Evolutionary conservation across 2,797 vertebrate species (phyloP), one percentile per base, ranked within the genome.

Genomic region (Crypturellus tataupa): DNA sequence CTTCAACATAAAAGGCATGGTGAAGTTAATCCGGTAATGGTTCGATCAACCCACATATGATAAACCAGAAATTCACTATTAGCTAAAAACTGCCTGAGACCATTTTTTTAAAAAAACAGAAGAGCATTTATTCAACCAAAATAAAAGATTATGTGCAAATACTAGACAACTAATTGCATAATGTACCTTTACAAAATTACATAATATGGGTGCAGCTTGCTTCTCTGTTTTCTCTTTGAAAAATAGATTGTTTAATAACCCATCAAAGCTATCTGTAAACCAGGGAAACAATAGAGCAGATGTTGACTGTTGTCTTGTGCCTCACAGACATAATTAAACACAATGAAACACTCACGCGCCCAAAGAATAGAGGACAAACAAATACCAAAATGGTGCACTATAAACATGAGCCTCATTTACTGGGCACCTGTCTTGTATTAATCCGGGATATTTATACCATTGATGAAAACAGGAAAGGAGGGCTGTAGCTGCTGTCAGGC

Each of bases 251-350:
- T 97, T 98, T 98, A 98, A 98, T 98, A 98, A 98, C 94, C 96
- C 97, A 98, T 98, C 98, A 98, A 98, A 98, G 97, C 97, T 97
- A 95, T 97, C 97, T 97, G 98, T 97, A 98, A 98, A 98, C 97
- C 97, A 90, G 92, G 60, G 87, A 97, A 98, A 98, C 98, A 98
- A 98, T 97, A 93, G 97, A 98, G 94, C 98, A 98, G 98, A 98
- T 98, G 98, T 97, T 97, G 97, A 94, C 96, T 97, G 97, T 97
- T 98, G 97, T 97, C 96, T 97, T 97, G 95, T 97, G 97, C 97
- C 97, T 98, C 96, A 83, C 96, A 98, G 98, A 98, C 97, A 98
- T 97, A 98, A 98, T 97, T 98, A 97, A 97, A 97, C 89, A 98
- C 97, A 98, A 98, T 92, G 97, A 97, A 96, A 97, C 96, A 96